A percentile compares a stretch with the other conserved stretches of the same genome.
Conservation (phyloP, 2,113 vertebrate species). For the Aptenodytes forsteri region DNA sequence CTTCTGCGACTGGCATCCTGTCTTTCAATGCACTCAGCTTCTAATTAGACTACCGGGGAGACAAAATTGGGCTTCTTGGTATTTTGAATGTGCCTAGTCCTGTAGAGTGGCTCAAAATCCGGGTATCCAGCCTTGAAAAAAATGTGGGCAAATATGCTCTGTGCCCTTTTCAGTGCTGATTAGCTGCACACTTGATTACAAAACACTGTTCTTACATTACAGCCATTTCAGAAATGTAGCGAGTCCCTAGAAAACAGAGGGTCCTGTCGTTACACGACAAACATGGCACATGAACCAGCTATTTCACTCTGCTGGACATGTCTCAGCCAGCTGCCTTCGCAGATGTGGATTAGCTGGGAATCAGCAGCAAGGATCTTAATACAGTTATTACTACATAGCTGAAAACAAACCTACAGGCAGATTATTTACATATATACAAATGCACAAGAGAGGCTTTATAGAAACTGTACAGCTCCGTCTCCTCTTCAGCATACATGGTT, state of each 20-base stretch:
- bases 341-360: neutral
- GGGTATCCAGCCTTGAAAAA: neutral
- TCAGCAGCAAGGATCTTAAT: neutral
- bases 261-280: neutral
- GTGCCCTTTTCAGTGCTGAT: neutral
- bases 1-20: neutral
- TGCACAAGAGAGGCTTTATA: neutral
- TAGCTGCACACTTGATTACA: neutral
- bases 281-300: rapidly evolving
- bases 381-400: neutral
- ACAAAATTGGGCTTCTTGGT: neutral
- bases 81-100: neutral
- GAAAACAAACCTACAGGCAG: neutral
- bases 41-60: neutral
- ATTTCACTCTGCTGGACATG: neutral
- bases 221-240: neutral
- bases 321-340: neutral
- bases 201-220: neutral
- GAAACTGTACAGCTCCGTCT: neutral
- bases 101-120: neutral
- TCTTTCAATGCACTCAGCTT: neutral
- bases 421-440: neutral
- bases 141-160: rapidly evolving
- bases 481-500: neutral
- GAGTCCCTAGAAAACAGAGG: neutral